phyloP scores from a whole-genome alignment of 1,140 invertebrate species.

The Drosophila rhopaloa region DNA sequence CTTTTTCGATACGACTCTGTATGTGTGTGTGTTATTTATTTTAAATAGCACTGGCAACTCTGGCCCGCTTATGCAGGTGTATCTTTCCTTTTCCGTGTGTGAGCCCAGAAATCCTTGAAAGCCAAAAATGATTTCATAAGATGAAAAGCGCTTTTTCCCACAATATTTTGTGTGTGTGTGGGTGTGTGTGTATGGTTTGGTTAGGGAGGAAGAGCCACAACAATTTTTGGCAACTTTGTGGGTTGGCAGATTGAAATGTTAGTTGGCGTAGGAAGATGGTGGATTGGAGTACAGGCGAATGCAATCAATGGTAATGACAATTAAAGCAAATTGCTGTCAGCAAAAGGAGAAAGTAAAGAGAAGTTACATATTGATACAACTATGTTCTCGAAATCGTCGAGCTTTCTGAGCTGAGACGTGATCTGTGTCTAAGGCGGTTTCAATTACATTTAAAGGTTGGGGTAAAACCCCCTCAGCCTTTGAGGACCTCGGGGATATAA shows the following conservation, averaged over 20 bases:
- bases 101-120: conserved; percentile 64
- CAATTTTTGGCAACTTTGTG: conserved; percentile 57
- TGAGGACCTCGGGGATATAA: conserved; percentile 15
- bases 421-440: conserved; percentile 14
- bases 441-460: conserved; percentile 30
- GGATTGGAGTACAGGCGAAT: conserved; percentile 6
- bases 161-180: conserved; percentile 46
- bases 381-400: background rate
- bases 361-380: background rate
- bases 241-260: conserved; percentile 54
- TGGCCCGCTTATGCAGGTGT: conserved; percentile 8
- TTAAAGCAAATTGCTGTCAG: conserved; percentile 43
- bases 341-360: background rate
- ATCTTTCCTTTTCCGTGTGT: conserved; percentile 13
- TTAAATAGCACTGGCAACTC: conserved; percentile 67
- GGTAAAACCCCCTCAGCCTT: background rate
- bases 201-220: conserved; percentile 25
- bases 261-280: conserved; percentile 2
- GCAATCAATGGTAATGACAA: conserved; percentile 40
- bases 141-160: conserved; percentile 69
- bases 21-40: conserved; percentile 71
- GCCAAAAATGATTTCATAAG: conserved; percentile 75
- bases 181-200: background rate
- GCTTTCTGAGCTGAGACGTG: background rate
- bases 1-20: conserved; percentile 29